Percentiles rank a stretch among this genome's conserved stretches.
Conservation (phyloP, 1,140 invertebrate species). For the Bathynomus jamesi region DNA sequence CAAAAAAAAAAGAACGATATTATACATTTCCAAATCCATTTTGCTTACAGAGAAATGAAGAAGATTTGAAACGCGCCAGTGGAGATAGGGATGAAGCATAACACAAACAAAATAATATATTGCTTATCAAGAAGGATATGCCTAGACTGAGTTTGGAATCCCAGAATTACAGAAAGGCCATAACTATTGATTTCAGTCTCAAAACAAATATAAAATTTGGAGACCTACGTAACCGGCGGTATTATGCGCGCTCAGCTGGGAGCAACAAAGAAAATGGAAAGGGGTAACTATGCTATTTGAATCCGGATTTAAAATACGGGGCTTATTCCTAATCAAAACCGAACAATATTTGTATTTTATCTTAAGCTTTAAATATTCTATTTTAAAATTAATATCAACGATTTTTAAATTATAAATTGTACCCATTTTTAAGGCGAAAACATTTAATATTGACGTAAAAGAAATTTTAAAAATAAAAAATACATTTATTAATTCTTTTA, state of each 20-base stretch:
- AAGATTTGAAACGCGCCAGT: not conserved
- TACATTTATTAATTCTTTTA: too few species aligned
- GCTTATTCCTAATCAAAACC: not conserved
- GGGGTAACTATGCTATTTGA: not conserved
- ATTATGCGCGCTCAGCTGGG: not conserved
- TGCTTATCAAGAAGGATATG: conserved; percentile 1
- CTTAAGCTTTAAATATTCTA: too few species aligned
- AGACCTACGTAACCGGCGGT: not conserved
- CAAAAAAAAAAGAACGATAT: not conserved
- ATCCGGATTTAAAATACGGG: not conserved
- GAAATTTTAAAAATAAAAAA: too few species aligned
- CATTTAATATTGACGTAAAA: too few species aligned
- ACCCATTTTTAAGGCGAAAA: too few species aligned
- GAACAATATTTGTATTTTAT: too few species aligned
- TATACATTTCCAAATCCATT: not conserved
- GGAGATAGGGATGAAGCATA: not conserved
- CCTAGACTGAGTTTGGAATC: not conserved
- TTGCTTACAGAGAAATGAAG: not conserved
- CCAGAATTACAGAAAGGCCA: conserved; percentile 1
- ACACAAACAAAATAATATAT: conserved; percentile 2
- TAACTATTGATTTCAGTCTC: conserved; percentile 1
- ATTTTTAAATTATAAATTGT: too few species aligned
- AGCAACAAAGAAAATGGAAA: not conserved
- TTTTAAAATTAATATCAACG: too few species aligned
- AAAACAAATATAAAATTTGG: conserved; percentile 2